Evolutionary conservation across 37 sponge, comb jelly and placozoan species (phyloP), one percentile per base, ranked within the genome.

Genomic region (Ephydatia muelleri): DNA sequence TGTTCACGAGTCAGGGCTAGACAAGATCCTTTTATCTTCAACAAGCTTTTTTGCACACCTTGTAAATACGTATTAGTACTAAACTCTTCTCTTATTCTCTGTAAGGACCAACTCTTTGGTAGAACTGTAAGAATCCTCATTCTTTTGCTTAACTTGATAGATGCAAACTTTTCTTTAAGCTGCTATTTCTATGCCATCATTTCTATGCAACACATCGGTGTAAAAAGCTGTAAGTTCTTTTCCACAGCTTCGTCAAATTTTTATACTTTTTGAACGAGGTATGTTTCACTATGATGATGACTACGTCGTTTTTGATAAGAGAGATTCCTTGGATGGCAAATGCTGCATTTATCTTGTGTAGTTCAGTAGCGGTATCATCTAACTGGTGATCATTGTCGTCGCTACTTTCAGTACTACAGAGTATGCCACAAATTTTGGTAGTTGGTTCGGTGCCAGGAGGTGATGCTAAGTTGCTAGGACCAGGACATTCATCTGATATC

Each of bases 21-120:
- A 14, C 28, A 82, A 28, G 2, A 82, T 32, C 32, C 82, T 71
- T 28, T 82, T 37, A 9, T 82, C 71, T 2, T 19, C 70, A 36
- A 82, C 72, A 34, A 82, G 72, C 6, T 82, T 38, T 70, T 82
- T 82, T 16, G 82, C 82, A 40, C 34, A 39, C 35, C 72, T 68
- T 29, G 82, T 71, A 43, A 43, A 8, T 43, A 43, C 47, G 6
- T 4, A 43, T 4, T 11, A 11, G 8, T 71, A 69, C 70, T 9
- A 36, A 80, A 35, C 70, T 82, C 80, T 5, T 19, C 43, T 36
- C 13, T 16, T 11, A 80, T 36, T 66, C 64, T 80, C 14, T 65
- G 2, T 8, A 11, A 12, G 12, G 37, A 36, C 80, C 80, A 80
- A 32, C 68, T 66, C 27, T 57, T 65, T 4, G 80, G 80, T 28